Evolutionary conservation across 2,888 invertebrate species (phyloP).

Genomic region (Archips crataeganus): DNA sequence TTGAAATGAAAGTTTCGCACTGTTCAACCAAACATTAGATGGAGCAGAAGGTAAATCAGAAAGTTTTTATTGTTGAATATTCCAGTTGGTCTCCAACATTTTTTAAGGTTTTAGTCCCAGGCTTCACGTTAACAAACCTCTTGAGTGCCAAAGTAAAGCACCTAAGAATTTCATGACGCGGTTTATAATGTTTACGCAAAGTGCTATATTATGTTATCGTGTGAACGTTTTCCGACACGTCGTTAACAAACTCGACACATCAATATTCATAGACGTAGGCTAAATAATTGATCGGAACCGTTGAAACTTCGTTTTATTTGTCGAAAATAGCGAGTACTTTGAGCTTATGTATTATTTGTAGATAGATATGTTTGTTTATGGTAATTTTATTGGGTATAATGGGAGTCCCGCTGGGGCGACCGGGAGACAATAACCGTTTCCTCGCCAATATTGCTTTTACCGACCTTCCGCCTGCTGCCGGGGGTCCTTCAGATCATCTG

Average conservation of each 20-base stretch:
- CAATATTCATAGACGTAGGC: slow-evolving; percentile 6
- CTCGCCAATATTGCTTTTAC: slow-evolving; percentile 59
- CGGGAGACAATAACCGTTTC: slow-evolving; percentile 63
- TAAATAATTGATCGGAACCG: background rate
- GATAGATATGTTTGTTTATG: slow-evolving; percentile 47
- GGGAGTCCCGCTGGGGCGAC: slow-evolving; percentile 56
- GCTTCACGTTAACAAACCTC: slow-evolving; percentile 5
- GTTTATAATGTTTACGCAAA: slow-evolving; percentile 13
- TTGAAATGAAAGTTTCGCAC: slow-evolving; percentile 52
- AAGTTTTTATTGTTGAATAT: background rate
- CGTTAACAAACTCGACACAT: slow-evolving; percentile 5
- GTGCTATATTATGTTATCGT: slow-evolving; percentile 5
- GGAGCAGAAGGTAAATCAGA: background rate
- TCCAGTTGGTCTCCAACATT: background rate
- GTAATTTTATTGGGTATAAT: slow-evolving; percentile 64
- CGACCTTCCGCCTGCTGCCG: slow-evolving; percentile 10
- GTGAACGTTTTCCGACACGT: slow-evolving; percentile 10
- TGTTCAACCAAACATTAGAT: background rate
- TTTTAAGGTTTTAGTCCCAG: background rate
- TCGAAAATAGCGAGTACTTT: slow-evolving; percentile 9
- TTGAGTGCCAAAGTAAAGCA: slow-evolving; percentile 7
- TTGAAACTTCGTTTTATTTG: slow-evolving; percentile 9
- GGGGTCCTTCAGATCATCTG: slow-evolving; percentile 15
- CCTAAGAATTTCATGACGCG: slow-evolving; percentile 4
- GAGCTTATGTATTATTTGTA: slow-evolving; percentile 25